Percentiles rank a stretch among this genome's conserved stretches.
These are phyloP conservation scores for Triops longicaudatus DNA, from an alignment of 1,140 invertebrate species.

Conservation along the genomic window DNA sequence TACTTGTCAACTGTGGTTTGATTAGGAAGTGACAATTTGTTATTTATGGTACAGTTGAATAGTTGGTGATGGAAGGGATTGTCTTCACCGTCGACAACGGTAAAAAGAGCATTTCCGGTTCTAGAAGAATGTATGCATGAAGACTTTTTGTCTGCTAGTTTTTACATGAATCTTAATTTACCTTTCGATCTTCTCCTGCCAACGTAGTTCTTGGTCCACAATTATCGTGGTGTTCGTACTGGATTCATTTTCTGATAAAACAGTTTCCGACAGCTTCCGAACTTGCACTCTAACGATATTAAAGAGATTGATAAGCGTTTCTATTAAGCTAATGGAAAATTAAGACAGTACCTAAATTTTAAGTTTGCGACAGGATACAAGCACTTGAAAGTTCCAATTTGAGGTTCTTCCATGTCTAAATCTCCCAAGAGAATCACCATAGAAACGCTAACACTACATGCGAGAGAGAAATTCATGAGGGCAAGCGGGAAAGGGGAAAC, in stretches of 20 bases:
- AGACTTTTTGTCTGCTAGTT: background rate
- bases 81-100: background rate
- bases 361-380: background rate
- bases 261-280: background rate
- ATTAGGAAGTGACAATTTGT: background rate
- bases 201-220: background rate
- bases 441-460: background rate
- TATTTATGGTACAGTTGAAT: background rate
- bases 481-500: too few species aligned
- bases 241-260: background rate
- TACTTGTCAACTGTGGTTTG: background rate
- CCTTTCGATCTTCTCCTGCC: background rate
- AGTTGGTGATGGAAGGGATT: background rate
- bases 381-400: background rate
- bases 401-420: background rate
- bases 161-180: background rate
- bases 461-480: too few species aligned
- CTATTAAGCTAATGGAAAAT: background rate
- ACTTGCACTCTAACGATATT: background rate
- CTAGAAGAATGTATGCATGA: background rate
- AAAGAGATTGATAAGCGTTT: background rate
- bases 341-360: background rate
- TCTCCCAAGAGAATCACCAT: background rate
- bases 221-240: background rate
- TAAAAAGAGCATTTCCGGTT: background rate